A percentile compares a stretch with the other conserved stretches of the same genome.
These are phyloP conservation scores for Alca torda DNA, from an alignment of 2,797 vertebrate species.

Conservation along the genomic window DNA sequence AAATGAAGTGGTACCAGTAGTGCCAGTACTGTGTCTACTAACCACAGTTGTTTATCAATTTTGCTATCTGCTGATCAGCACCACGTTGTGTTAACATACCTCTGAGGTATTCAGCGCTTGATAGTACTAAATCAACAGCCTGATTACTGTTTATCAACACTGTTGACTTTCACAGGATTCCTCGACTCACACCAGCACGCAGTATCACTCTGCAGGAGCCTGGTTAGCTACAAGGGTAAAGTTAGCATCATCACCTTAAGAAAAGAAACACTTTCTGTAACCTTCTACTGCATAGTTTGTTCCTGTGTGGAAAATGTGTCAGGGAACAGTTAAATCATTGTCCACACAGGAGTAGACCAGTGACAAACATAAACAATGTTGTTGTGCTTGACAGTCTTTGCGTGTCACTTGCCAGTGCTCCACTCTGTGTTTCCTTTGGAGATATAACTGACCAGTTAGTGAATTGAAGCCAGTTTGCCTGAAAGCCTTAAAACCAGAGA, in stretches of 20 bases:
- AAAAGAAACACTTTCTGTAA: not conserved
- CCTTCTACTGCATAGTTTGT: not conserved
- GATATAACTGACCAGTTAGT: not conserved
- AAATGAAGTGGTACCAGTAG: not conserved
- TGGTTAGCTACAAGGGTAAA: not conserved
- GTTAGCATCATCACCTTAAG: not conserved
- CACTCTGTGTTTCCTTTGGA: not conserved
- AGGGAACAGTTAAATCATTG: not conserved
- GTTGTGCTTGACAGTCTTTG: not conserved
- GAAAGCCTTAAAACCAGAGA: not conserved
- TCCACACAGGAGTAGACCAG: not conserved
- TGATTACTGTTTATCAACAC: not conserved
- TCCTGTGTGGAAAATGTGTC: not conserved
- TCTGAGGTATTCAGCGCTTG: not conserved
- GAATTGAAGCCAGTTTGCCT: not conserved
- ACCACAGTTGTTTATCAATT: not conserved
- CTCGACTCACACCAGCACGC: not conserved
- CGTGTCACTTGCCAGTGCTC: not conserved
- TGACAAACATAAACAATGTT: not conserved
- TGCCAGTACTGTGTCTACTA: not conserved
- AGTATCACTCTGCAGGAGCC: not conserved
- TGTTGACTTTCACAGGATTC: not conserved
- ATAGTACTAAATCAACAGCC: not conserved
- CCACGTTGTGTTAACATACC: not conserved
- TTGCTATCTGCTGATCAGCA: slow-evolving; percentile 11